These are phyloP conservation scores for Eupelmus urozonus DNA, from an alignment of 2,888 invertebrate genomes.

Conservation along the genomic window DNA sequence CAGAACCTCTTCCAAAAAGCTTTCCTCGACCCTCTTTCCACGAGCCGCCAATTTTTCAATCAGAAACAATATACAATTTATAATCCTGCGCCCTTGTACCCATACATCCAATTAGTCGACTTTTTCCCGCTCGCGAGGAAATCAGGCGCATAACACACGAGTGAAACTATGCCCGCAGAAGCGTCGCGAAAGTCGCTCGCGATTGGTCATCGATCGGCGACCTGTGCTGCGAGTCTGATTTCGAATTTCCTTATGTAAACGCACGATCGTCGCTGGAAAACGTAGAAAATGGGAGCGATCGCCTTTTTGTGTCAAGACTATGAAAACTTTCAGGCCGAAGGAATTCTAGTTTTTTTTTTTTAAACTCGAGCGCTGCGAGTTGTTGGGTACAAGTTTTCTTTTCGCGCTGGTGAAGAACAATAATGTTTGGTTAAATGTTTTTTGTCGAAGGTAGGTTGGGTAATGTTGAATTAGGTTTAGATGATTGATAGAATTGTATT, in stretches of 20 bases:
- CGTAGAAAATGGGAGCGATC: slow-evolving; percentile 8
- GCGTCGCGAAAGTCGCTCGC: slow-evolving; percentile 13
- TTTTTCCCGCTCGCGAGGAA: not conserved
- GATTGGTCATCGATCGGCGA: not conserved
- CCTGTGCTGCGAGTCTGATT: not conserved
- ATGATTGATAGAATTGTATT: too few relatives aligned
- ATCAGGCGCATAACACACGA: not conserved
- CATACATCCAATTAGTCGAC: not conserved
- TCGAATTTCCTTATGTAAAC: slow-evolving; percentile 36
- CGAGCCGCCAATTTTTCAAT: not conserved
- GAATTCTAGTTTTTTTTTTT: not conserved
- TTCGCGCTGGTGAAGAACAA: too few relatives aligned
- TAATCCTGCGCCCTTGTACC: not conserved
- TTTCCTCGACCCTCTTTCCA: slow-evolving; percentile 24
- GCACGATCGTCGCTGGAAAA: slow-evolving; percentile 1
- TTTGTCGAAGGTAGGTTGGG: too few relatives aligned
- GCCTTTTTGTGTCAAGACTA: not conserved
- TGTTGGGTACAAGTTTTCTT: too few relatives aligned
- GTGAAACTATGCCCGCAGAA: not conserved
- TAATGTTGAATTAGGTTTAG: too few relatives aligned
- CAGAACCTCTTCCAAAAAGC: not conserved
- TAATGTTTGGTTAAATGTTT: too few relatives aligned
- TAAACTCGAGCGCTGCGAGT: too few relatives aligned
- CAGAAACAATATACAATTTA: too few relatives aligned
- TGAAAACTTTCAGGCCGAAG: not conserved